Percentiles rank a stretch among this genome's conserved stretches.
phyloP scores from a whole-genome alignment of 2,113 vertebrate species.

The Heterochromis multidens region DNA sequence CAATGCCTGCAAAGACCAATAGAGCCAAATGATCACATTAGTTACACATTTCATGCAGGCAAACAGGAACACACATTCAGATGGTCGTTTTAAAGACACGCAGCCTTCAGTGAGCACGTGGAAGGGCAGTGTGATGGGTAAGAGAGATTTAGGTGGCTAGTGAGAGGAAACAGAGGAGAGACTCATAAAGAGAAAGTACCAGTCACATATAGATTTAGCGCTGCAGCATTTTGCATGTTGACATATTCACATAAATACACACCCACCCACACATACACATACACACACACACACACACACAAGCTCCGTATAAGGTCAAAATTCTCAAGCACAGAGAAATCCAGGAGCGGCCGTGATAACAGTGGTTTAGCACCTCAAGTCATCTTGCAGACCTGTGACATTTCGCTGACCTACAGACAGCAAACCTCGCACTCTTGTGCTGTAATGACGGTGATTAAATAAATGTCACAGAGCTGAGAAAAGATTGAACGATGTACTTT shows the following conservation, averaged over 20 bases:
- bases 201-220: neutral
- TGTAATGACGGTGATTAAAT: neutral
- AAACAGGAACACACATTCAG: neutral
- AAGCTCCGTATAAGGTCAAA: neutral
- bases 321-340: neutral
- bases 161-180: neutral
- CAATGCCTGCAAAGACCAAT: conserved; percentile 61
- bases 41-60: neutral
- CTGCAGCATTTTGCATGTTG: neutral
- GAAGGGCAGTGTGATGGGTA: neutral
- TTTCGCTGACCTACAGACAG: conserved; percentile 2
- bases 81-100: neutral
- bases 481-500: neutral
- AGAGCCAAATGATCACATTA: conserved; percentile 26
- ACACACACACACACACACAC: neutral
- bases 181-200: neutral
- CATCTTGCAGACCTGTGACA: conserved; percentile 23
- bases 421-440: neutral
- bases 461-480: conserved; percentile 25
- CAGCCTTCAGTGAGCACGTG: neutral
- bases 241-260: neutral
- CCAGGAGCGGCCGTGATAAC: neutral
- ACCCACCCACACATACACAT: neutral
- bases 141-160: neutral
- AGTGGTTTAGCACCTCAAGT: neutral